These are phyloP conservation scores for Chaenogobius annularis DNA, from an alignment of 2,113 vertebrate genomes.

Conservation along the genomic window DNA sequence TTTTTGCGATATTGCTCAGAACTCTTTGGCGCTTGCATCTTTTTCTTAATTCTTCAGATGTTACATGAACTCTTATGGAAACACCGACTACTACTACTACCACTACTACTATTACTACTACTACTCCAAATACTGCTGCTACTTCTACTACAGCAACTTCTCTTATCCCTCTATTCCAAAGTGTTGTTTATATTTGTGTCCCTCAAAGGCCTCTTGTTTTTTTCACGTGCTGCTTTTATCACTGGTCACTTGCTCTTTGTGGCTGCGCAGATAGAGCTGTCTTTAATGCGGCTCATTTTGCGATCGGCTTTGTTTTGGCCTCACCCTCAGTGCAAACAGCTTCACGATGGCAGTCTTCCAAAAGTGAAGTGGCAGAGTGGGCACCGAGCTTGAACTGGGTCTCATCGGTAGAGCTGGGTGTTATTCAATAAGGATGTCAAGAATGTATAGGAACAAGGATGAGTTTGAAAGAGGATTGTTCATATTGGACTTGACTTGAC, in stretches of 20 bases:
- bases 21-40: too few species aligned
- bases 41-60: too few species aligned
- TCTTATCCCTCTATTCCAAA: neutral
- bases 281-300: neutral
- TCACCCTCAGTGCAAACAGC: neutral
- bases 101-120: too few species aligned
- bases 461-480: neutral
- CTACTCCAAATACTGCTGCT: neutral
- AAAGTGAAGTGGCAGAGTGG: neutral
- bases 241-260: neutral
- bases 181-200: neutral
- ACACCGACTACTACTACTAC: too few species aligned
- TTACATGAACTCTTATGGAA: too few species aligned
- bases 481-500: too few species aligned
- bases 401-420: too few species aligned
- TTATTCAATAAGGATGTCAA: neutral
- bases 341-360: neutral
- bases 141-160: neutral
- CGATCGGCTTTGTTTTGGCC: neutral
- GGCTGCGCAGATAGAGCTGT: neutral
- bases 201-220: slow-evolving; percentile 41
- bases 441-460: neutral
- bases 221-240: neutral
- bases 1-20: too few species aligned
- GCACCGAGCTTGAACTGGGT: neutral